Base-by-base conservation (phyloP, 2,113 vertebrate species). In the Anhinga rufa region DNA sequence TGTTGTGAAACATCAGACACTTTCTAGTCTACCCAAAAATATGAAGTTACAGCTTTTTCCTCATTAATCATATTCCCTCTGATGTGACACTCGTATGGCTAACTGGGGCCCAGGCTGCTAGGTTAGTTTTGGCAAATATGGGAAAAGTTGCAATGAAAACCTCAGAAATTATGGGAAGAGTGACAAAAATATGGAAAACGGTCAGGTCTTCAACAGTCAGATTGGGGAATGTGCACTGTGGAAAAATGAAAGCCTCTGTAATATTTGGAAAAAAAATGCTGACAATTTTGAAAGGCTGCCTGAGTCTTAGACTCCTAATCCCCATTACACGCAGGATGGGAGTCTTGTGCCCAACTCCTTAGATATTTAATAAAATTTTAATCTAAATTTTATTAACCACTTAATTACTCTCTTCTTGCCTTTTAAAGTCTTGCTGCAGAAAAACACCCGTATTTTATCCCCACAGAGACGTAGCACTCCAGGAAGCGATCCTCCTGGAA, bases 1-100 rank as follows among this genome's bases (percentile, higher is more conserved):
- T 65, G 49, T 85, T 88, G 70, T 89, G 81, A 90, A 96, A 95
- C 38, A 87, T 79, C 65, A 91, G 86, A 74, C 74, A 88, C 86
- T 84, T 89, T 95, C 83, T 88, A 83, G 57, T 64, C 82, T 75
- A 91, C 61, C 68, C 65, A 81, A 88, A 91, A 86, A 92, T 54
- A 83, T 38, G 61, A 93, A 96, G 54, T 86, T 92, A 87, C 1
- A 21, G 2, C 36, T 86, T 83, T 84, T 88, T 69, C 64, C 83
- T 82, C 83, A 70, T 92, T 87, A 95, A 85, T 96, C 91, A 90
- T 60, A 62, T 62, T 91, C 14, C 38, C 32, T 79, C 74, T 93
- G 69, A 82, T 91, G 61, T 80, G 91, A 88, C 75, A 79, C 32
- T 90, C 69, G 42, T 54, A 79, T 54, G 65, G 25, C 52, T 85